Evolutionary conservation across 2,888 invertebrate species (phyloP), one percentile per base, ranked within the genome.

Genomic region (Patella caerulea): DNA sequence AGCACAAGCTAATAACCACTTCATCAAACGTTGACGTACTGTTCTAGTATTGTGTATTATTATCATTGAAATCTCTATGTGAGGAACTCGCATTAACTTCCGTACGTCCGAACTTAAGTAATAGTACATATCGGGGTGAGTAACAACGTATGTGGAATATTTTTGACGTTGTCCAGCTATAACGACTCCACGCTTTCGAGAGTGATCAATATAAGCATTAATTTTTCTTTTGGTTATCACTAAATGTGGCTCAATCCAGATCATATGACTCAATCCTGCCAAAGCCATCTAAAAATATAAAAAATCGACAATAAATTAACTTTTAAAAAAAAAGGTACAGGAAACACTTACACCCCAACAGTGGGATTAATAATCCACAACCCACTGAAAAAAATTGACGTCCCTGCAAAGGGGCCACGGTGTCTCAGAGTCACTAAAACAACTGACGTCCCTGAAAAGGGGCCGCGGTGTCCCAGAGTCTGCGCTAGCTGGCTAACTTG

Each of bases 1-100:
- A 7, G 90, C 88, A 82, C 92, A 92, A 11, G 89, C 79, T 11
- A 89, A 83, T 56, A 90, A 85, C 85, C 90, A 88, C 78, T 89
- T 86, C 80, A 91, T 86, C 29, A 92, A 83, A 29, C 87, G 84
- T 29, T 88, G 81, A 34, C 75, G 78, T 15, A 84, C 79, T 4
- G 76, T 79, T 7, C 83, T 82, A 3, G 91, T 90, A 77, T 90
- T 90, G 84, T 91, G 91, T 14, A 90, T 75, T 17, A 90, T 82
- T 9, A 90, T 76, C 73, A 89, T 85, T 45, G 78, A 82, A 3
- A 89, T 84, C 59, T 87, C 87, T 53, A 87, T 82, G 78, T 89
- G 89, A 12, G 84, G 85, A 76, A 85, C 83, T 71, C 83, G 79
- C 55, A 83, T 83, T 54, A 90, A 75, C 65, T 86, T 85, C 24